Conservation (phyloP, 1,140 invertebrate genomes). For the Drosophila orena region DNA sequence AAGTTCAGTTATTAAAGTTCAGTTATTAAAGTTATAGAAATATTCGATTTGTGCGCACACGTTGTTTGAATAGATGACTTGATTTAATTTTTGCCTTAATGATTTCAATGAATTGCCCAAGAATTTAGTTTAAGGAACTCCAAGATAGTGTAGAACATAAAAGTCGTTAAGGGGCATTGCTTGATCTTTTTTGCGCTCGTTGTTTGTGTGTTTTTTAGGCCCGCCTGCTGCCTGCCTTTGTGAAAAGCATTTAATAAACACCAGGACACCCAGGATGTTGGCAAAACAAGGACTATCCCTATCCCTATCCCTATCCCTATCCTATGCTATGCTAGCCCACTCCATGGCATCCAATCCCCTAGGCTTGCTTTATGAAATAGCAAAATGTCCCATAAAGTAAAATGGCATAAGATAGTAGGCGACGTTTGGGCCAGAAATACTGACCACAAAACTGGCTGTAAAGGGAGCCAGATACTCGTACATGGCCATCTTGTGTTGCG, state of each 20-base stretch:
- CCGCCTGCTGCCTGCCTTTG: slow-evolving; percentile 33
- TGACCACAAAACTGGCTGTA: slow-evolving; percentile 49
- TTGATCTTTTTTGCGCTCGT: slow-evolving; percentile 10
- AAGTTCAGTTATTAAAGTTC: too few species aligned
- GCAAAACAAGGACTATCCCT: not conserved
- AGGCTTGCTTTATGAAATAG: slow-evolving; percentile 43
- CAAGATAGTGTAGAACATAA: slow-evolving; percentile 39
- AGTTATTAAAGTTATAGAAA: too few species aligned
- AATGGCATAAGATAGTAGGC: slow-evolving; percentile 43
- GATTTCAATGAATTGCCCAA: too few species aligned
- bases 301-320: not conserved
- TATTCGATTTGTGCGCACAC: too few species aligned
- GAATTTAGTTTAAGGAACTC: not conserved
- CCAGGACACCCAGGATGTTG: slow-evolving; percentile 50
- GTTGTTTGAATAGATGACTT: too few species aligned
- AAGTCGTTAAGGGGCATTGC: slow-evolving; percentile 64
- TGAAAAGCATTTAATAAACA: slow-evolving; percentile 75
- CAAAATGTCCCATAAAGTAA: slow-evolving; percentile 52
- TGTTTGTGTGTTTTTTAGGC: slow-evolving; percentile 24
- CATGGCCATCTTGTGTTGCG: slow-evolving; percentile 54
- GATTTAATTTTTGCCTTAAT: too few species aligned
- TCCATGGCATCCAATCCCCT: slow-evolving; percentile 4
- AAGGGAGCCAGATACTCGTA: slow-evolving; percentile 26
- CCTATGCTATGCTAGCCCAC: not conserved
- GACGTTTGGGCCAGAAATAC: slow-evolving; percentile 8